Percentiles rank a stretch among this genome's conserved stretches.
Conservation (phyloP, 2,888 invertebrate genomes). For the Cenopis cana region DNA sequence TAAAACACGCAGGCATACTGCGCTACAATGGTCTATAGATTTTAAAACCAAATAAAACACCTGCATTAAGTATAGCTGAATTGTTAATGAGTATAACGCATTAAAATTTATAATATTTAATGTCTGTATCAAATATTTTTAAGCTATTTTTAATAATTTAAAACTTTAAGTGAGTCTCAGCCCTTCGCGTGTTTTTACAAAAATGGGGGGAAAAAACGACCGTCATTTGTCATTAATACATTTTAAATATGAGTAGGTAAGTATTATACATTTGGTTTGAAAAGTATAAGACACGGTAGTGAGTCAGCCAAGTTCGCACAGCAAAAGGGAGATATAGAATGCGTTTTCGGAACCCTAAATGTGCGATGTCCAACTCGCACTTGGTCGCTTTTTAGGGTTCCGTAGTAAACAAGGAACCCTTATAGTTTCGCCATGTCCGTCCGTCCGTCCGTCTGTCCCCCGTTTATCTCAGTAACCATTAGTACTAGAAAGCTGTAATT, state of each 20-base stretch:
- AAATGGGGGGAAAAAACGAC: neutral
- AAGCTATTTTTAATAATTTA: neutral
- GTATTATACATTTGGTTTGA: neutral
- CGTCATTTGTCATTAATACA: neutral
- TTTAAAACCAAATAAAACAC: neutral
- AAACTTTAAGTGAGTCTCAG: neutral
- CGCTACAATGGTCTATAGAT: neutral
- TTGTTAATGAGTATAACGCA: neutral
- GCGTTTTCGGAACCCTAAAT: too few relatives aligned
- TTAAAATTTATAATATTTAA: neutral
- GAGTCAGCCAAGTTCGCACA: neutral
- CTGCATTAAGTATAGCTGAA: neutral
- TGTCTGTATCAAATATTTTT: constrained; percentile 1
- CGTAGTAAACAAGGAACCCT: too few relatives aligned
- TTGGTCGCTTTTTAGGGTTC: too few relatives aligned
- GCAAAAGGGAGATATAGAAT: too few relatives aligned
- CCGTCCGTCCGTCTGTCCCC: too few relatives aligned
- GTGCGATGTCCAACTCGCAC: too few relatives aligned
- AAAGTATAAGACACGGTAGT: neutral
- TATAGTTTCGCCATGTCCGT: too few relatives aligned
- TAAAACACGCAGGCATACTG: neutral
- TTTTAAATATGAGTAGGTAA: neutral
- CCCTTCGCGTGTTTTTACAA: neutral
- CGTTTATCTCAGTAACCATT: too few relatives aligned
- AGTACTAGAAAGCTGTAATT: too few relatives aligned